Evolutionary conservation across 2,888 invertebrate genomes (phyloP).

Genomic region (Stenolophus ochropezus): DNA sequence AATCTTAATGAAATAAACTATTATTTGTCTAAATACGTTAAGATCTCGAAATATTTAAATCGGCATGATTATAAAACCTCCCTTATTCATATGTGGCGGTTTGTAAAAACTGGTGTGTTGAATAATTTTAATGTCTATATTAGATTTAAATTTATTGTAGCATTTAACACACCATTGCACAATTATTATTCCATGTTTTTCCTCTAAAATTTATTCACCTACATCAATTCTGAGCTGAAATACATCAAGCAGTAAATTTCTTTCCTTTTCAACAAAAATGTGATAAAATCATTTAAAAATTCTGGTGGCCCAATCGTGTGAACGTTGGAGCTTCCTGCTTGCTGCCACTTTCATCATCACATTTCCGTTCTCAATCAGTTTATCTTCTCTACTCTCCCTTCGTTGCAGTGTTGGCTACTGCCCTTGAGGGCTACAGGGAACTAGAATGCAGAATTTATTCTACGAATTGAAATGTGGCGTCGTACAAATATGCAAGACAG

Average conservation of each 20-base stretch:
- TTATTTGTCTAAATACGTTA: no score
- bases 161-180: constrained; percentile 20
- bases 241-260: constrained; percentile 23
- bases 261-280: constrained; percentile 26
- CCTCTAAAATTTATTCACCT: constrained; percentile 14
- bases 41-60: no score
- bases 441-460: not conserved
- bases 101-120: no score
- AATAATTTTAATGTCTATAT: not conserved
- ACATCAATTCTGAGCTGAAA: constrained; percentile 12
- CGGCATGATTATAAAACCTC: no score
- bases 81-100: no score
- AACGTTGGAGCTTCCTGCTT: constrained; percentile 63
- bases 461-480: not conserved
- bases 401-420: not conserved
- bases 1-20: no score
- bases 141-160: constrained; percentile 15
- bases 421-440: not conserved
- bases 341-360: constrained; percentile 68
- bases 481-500: not conserved
- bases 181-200: constrained; percentile 33
- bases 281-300: constrained; percentile 43
- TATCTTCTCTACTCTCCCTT: constrained; percentile 62
- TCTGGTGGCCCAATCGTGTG: not conserved
- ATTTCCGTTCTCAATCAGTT: constrained; percentile 68